phyloP scores from a whole-genome alignment of 2,797 vertebrate species.

The Myripristis murdjan region DNA sequence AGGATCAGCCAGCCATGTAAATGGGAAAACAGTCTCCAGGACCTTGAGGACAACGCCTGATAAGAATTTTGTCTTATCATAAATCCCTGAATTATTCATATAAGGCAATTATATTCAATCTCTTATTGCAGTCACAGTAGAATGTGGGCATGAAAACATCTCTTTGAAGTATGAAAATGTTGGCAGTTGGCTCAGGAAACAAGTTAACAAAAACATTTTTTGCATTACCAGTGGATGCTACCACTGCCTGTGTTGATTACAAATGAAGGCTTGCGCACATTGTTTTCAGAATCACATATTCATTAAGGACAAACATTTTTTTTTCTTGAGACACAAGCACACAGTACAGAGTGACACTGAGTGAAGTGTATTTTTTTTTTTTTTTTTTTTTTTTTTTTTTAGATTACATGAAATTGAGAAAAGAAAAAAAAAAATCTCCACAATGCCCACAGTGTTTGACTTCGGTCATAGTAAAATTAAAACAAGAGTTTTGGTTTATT shows the following conservation, averaged over 20 bases:
- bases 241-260: constrained; percentile 59
- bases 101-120: constrained; percentile 72
- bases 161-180: constrained; percentile 74
- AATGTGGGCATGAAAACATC: constrained; percentile 70
- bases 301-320: background rate
- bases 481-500: too few relatives aligned
- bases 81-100: constrained; percentile 81
- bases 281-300: background rate
- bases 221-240: constrained; percentile 46
- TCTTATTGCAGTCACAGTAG: constrained; percentile 68
- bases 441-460: too few relatives aligned
- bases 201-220: constrained; percentile 64
- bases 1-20: constrained; percentile 53
- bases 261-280: constrained; percentile 55
- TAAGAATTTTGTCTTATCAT: constrained; percentile 76
- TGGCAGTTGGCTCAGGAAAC: constrained; percentile 66
- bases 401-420: too few relatives aligned
- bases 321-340: background rate
- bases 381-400: too few relatives aligned
- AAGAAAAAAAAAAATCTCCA: too few relatives aligned
- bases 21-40: constrained; percentile 55
- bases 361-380: too few relatives aligned
- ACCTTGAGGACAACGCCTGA: constrained; percentile 71
- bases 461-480: too few relatives aligned
- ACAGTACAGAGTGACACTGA: too few relatives aligned